Evolutionary conservation across 1,140 invertebrate genomes (phyloP).

Genomic region (Pemphigus obesinymphae): DNA sequence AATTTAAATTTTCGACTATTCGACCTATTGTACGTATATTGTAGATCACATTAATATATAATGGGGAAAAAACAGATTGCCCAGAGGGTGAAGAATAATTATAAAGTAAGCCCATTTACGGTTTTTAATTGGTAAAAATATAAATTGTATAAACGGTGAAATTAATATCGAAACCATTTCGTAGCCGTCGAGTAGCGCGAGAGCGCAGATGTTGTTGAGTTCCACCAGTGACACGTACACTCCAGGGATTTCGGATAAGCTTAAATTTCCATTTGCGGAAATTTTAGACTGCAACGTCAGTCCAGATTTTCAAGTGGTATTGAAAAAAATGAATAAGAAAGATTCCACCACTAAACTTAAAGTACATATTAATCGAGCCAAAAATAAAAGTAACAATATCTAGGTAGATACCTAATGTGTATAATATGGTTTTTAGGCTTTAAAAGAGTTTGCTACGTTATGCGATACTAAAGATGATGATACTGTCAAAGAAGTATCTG

Average conservation of each 20-base stretch:
- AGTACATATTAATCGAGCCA: constrained; percentile 43
- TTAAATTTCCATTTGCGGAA: constrained; percentile 57
- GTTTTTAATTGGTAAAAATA: background rate
- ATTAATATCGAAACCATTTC: background rate
- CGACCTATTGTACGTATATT: too few species aligned
- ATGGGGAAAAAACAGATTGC: constrained; percentile 37
- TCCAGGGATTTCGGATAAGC: background rate
- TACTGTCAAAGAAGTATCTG: constrained; percentile 61
- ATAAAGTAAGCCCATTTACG: background rate
- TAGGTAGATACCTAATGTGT: too few species aligned
- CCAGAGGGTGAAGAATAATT: constrained; percentile 30
- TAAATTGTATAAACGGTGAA: too few species aligned
- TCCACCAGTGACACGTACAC: background rate
- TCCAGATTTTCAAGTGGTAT: constrained; percentile 59
- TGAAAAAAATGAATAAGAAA: constrained; percentile 78
- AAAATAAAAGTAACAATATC: too few species aligned
- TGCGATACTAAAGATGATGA: constrained; percentile 60
- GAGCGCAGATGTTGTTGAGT: constrained; percentile 19
- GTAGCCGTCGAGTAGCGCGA: constrained; percentile 16
- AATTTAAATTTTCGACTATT: too few species aligned
- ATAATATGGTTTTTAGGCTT: constrained; percentile 61
- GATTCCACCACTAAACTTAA: constrained; percentile 81
- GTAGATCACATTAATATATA: background rate
- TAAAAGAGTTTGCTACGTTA: constrained; percentile 70
- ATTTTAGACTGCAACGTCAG: constrained; percentile 53